Percentiles rank a stretch among this genome's conserved stretches.
Evolutionary conservation across 2,113 vertebrate genomes (phyloP).

Genomic region (Tragelaphus imberbis): DNA sequence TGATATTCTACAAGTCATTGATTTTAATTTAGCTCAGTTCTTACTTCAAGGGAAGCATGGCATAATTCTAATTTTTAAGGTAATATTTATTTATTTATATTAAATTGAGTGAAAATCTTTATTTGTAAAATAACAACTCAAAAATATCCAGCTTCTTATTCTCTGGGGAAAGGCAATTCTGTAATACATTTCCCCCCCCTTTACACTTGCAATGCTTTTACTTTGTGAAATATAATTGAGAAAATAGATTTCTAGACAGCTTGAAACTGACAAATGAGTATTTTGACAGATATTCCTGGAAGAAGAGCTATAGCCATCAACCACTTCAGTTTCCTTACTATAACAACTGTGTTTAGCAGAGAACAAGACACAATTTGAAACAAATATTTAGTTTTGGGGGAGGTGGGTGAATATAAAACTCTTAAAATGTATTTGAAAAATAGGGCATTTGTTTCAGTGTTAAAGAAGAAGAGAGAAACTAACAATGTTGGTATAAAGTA

Average conservation of each 20-base stretch:
- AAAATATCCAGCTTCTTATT: neutral
- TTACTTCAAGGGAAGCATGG: neutral
- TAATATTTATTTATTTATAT: neutral
- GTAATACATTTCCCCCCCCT: neutral
- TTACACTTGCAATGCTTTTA: conserved; percentile 8
- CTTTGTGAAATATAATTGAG: neutral
- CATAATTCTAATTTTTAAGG: neutral
- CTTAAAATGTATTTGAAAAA: neutral
- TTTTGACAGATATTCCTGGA: conserved; percentile 14
- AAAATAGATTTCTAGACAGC: conserved; percentile 18
- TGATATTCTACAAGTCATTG: neutral
- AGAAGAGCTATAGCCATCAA: neutral
- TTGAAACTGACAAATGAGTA: conserved; percentile 2
- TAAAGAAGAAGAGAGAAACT: neutral
- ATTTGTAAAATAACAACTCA: neutral
- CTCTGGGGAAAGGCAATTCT: neutral
- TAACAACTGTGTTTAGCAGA: neutral
- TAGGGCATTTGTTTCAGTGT: neutral
- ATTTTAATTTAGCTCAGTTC: conserved; percentile 16
- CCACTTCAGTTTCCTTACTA: neutral
- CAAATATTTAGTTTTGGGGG: neutral
- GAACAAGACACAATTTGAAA: neutral
- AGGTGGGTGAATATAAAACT: neutral
- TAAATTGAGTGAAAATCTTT: neutral
- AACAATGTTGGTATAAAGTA: neutral